A percentile compares a stretch with the other conserved stretches of the same genome.
phyloP scores from a whole-genome alignment of 2,888 invertebrate species.

The Leptopilina syphax region DNA sequence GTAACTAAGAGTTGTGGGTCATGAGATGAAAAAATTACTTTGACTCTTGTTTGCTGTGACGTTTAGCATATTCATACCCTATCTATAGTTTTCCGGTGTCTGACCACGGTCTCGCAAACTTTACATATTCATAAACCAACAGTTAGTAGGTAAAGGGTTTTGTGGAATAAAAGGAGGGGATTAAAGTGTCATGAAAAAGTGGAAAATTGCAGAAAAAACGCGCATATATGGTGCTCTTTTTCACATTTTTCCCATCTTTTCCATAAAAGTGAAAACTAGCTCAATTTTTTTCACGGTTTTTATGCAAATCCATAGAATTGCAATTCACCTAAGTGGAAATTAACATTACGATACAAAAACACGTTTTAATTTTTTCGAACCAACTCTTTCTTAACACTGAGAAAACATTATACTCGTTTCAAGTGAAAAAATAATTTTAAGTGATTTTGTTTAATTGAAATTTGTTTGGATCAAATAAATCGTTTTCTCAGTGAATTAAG shows the following conservation, averaged over 20 bases:
- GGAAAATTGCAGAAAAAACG: conserved; percentile 27
- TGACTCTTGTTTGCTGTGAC: conserved; percentile 59
- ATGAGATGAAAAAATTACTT: conserved; percentile 61
- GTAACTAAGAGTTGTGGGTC: conserved; percentile 26
- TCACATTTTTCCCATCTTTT: background rate
- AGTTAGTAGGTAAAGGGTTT: conserved; percentile 39
- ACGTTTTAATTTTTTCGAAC: no score
- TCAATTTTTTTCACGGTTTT: background rate
- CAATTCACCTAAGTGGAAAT: no score
- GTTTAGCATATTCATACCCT: conserved; percentile 71
- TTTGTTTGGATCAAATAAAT: no score
- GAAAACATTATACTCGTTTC: no score
- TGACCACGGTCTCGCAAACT: conserved; percentile 66
- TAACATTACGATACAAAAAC: no score
- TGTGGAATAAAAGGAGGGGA: conserved; percentile 1
- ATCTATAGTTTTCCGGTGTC: conserved; percentile 69
- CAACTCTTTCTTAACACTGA: no score
- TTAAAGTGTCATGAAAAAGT: conserved; percentile 32
- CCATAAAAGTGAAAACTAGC: background rate
- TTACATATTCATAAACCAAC: conserved; percentile 70
- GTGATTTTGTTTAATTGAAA: no score
- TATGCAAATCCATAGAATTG: no score
- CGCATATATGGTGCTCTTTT: background rate
- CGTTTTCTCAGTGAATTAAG: no score
- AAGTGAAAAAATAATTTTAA: no score